phyloP scores from a whole-genome alignment of 2,797 vertebrate species.

The Enteromius anoplus region DNA sequence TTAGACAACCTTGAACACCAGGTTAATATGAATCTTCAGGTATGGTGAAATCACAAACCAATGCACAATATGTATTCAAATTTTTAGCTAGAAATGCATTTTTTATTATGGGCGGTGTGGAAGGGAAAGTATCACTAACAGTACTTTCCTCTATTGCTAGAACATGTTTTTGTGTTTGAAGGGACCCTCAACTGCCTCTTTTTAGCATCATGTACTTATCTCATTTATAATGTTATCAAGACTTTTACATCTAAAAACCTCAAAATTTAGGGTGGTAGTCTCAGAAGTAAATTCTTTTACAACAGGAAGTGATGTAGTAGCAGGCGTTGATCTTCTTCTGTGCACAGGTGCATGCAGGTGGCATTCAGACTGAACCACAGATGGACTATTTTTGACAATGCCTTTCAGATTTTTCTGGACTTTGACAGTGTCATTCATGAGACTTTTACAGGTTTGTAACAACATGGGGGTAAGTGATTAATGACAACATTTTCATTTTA shows the following conservation, averaged over 20 bases:
- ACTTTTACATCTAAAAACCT: neutral
- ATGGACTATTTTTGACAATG: no score
- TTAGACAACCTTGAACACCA: neutral
- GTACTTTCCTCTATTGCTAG: neutral
- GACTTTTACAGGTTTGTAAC: no score
- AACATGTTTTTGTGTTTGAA: neutral
- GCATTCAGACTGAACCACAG: no score
- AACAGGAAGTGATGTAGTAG: neutral
- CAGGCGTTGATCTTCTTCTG: neutral
- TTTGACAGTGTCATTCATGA: no score
- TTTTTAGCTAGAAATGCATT: neutral
- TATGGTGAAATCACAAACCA: neutral
- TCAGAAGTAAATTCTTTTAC: neutral
- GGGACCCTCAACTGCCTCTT: neutral
- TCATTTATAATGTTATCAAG: neutral
- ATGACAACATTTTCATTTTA: no score
- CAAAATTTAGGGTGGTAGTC: neutral
- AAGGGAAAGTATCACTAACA: neutral
- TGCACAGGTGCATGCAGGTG: neutral
- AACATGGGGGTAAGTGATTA: no score
- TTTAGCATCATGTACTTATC: neutral
- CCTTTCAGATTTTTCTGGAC: no score
- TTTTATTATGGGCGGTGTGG: neutral
- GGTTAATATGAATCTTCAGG: constrained; percentile 10
- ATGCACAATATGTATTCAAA: neutral